Percentiles rank a stretch among this genome's conserved stretches.
These are phyloP conservation scores for Strix aluco DNA, from an alignment of 2,113 vertebrate species.

Conservation along the genomic window DNA sequence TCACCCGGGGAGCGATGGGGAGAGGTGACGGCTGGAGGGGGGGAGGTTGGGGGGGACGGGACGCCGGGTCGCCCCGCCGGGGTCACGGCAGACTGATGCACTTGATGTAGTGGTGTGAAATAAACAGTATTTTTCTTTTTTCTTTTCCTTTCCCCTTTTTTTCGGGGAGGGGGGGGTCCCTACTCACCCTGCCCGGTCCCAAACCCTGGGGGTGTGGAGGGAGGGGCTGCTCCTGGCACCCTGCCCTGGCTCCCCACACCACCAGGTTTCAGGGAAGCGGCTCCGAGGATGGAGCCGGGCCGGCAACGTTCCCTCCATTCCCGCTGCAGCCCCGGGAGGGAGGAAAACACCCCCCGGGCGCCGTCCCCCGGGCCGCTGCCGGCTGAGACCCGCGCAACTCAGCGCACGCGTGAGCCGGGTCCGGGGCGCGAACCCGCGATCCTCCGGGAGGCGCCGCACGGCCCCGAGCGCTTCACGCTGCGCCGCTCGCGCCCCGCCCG, in stretches of 20 bases:
- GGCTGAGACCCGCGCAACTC: background rate
- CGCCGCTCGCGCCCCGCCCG: background rate
- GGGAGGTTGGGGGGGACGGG: background rate
- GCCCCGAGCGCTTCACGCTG: background rate
- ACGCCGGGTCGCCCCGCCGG: background rate
- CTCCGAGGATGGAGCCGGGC: background rate
- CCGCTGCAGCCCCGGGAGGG: background rate
- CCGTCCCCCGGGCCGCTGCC: no score
- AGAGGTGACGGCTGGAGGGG: background rate
- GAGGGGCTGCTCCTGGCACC: background rate
- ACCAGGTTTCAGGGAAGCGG: background rate
- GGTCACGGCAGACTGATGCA: background rate
- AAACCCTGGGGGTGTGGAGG: no score
- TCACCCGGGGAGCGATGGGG: background rate
- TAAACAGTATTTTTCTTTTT: constrained; percentile 77
- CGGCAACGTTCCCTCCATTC: no score
- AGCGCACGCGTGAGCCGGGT: background rate
- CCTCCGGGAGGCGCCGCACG: fast-evolving
- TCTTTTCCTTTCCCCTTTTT: constrained; percentile 37
- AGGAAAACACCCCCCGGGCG: no score
- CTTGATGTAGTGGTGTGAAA: constrained; percentile 73
- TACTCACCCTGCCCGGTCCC: no score
- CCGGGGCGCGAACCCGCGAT: background rate
- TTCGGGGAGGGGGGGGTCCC: fast-evolving
- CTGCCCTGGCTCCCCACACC: background rate